phyloP scores from a whole-genome alignment of 1,140 invertebrate species.

The Euschistus heros region DNA sequence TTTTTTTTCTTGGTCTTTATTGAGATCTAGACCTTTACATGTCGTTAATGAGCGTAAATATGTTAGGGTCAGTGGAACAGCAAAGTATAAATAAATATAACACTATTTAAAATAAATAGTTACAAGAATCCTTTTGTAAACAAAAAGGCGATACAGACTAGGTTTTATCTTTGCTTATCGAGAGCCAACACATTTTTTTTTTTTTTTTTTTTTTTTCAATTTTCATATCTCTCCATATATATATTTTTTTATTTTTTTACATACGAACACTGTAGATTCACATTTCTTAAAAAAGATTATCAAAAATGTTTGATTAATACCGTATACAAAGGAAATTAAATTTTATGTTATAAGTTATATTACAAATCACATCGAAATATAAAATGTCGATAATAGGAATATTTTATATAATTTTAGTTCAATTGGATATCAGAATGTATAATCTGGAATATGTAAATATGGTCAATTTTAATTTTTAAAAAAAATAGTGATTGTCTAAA shows the following conservation, averaged over 20 bases:
- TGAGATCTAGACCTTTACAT: conserved; percentile 18
- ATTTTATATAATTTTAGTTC: not conserved
- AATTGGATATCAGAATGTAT: not conserved
- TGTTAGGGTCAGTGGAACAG: not conserved
- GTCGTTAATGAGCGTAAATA: not conserved
- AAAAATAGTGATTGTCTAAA: not conserved
- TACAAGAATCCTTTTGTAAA: not conserved
- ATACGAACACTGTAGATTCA: not conserved
- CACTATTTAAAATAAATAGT: conserved; percentile 1
- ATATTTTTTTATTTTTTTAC: not conserved
- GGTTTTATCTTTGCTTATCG: conserved; percentile 3
- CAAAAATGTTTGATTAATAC: conserved; percentile 8
- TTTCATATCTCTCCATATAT: not conserved
- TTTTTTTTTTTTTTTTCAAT: not conserved
- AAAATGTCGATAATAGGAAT: not conserved
- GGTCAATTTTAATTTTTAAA: not conserved
- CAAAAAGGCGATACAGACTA: not conserved
- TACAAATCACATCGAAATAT: not conserved
- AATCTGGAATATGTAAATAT: not conserved
- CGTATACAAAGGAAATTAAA: conserved; percentile 1
- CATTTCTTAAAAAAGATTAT: not conserved
- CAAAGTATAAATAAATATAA: not conserved
- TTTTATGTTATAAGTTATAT: not conserved
- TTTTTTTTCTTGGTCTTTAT: conserved; percentile 7
- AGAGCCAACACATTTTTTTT: not conserved